Conservation (phyloP, 2,113 vertebrate species). For the Rutilus rutilus region DNA sequence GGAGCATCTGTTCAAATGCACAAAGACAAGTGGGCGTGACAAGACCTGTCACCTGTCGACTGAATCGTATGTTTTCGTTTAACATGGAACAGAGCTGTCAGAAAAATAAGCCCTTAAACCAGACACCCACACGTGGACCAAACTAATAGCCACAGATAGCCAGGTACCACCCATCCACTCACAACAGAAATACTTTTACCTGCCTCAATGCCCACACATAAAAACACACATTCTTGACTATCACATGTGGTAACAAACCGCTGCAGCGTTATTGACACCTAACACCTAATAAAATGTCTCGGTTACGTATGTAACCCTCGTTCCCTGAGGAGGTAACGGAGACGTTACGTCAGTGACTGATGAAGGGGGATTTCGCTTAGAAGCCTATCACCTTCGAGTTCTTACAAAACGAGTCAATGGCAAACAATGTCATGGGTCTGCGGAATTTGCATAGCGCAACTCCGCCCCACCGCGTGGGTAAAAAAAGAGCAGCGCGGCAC, state of each 20-base stretch:
- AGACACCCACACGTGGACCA: neutral
- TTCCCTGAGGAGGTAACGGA: too few relatives aligned
- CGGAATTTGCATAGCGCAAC: too few relatives aligned
- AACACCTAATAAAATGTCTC: neutral
- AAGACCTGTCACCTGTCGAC: slow-evolving; percentile 15
- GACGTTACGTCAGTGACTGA: too few relatives aligned
- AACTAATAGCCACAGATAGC: neutral
- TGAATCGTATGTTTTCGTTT: slow-evolving; percentile 18
- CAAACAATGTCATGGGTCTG: too few relatives aligned
- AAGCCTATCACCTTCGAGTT: too few relatives aligned
- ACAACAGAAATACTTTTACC: neutral
- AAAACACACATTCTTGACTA: neutral
- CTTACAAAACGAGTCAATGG: too few relatives aligned
- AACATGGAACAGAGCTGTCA: neutral
- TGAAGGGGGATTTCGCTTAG: too few relatives aligned
- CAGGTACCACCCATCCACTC: neutral
- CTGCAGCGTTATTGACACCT: neutral
- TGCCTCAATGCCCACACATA: neutral
- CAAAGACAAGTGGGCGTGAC: slow-evolving; percentile 29
- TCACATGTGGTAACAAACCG: neutral
- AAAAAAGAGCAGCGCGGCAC: too few relatives aligned
- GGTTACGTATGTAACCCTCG: too few relatives aligned
- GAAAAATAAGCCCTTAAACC: neutral
- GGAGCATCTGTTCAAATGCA: slow-evolving; percentile 40
- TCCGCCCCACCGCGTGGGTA: too few relatives aligned